A percentile compares a stretch with the other conserved stretches of the same genome.
Evolutionary conservation across 2,797 vertebrate species (phyloP).

Genomic region (Aselliscus stoliczkanus): DNA sequence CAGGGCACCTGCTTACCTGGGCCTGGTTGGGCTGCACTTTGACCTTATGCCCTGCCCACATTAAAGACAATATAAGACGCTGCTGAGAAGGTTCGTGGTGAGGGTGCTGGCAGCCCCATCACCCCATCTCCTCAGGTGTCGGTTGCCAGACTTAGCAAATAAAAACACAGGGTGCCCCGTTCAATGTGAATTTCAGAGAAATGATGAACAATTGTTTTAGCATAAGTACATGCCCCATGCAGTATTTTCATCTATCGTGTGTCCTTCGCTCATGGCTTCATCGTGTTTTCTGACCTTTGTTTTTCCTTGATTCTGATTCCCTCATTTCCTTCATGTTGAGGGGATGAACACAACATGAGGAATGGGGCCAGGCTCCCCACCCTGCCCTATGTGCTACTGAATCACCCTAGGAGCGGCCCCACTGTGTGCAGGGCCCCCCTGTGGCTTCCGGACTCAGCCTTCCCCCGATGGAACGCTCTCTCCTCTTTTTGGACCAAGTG

Average conservation of each 20-base stretch:
- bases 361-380: background rate
- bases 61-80: rapidly evolving
- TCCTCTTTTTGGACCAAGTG: background rate
- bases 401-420: background rate
- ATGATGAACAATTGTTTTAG: rapidly evolving
- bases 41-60: rapidly evolving
- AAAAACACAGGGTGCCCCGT: rapidly evolving
- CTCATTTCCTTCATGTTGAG: rapidly evolving
- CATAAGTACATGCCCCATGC: rapidly evolving
- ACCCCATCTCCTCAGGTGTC: rapidly evolving
- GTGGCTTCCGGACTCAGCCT: background rate
- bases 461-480: rapidly evolving
- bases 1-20: rapidly evolving
- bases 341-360: background rate
- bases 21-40: rapidly evolving
- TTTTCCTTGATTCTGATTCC: background rate
- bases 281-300: background rate
- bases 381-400: background rate
- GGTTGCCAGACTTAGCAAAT: background rate
- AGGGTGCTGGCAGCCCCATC: rapidly evolving
- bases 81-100: background rate
- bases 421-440: background rate
- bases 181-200: rapidly evolving
- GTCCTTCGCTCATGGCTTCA: rapidly evolving
- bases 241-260: rapidly evolving